Base-by-base conservation (phyloP, 2,888 invertebrate species). In the Unio pictorum region DNA sequence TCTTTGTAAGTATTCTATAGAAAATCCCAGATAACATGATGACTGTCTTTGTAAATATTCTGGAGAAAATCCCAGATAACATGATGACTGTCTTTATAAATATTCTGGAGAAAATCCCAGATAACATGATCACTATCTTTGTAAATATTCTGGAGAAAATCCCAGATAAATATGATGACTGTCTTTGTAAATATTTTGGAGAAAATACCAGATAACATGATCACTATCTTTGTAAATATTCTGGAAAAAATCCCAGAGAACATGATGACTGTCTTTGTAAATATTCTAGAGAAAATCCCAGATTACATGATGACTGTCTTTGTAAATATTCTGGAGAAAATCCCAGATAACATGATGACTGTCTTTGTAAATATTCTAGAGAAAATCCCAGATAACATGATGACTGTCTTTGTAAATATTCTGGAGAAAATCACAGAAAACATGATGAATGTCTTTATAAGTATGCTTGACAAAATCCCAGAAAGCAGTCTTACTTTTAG, bases 11-110 rank as follows among this genome's bases (percentile, higher is more conserved):
- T 30, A 30, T 30, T 30, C 30, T 30, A 6, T 4, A 69, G 34
- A 95, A 95, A 90, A 96, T 96, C 90, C 95, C 96, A 0, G 92
- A 96, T 76, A 94, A 94, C 85, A 94, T 96, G 0, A 95, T 95
- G 0, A 94, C 94, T 11, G 95, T 95, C 84, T 96, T 96, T 91
- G 95, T 95, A 91, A 93, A 94, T 93, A 85, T 66, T 61, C 11
- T 30, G 30, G 30, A 5, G 5, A 30, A 30, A 30, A 5, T 30
- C 30, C 30, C 30, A 30, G 30, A 30, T 4, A 30, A 3, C 30
- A 30, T 30, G 30, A 30, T 30, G 30, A 30, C 30, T 30, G 30
- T 30, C 6, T 30, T 30, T 30, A 0, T 30, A 30, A 5, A 5
- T 34, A 34, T 34, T 34, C 34, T 34, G 34, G 5, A 34, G 7